Conservation (phyloP, 2,888 invertebrate species). For the Lomographa bimaculata region DNA sequence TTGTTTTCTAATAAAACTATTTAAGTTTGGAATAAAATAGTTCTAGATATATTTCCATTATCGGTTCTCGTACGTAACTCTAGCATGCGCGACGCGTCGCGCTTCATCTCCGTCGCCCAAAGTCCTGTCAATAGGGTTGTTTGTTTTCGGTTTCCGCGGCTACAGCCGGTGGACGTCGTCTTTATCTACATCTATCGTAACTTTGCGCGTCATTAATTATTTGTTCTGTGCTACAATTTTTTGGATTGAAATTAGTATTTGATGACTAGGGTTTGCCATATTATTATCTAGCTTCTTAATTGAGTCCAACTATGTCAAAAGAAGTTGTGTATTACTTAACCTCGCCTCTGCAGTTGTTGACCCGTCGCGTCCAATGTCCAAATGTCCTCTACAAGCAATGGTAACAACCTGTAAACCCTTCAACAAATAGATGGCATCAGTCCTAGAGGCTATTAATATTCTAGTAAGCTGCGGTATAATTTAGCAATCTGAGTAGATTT, state of each 20-base stretch:
- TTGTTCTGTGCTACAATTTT: too few species aligned
- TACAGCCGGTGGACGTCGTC: too few species aligned
- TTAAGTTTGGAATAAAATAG: too few species aligned
- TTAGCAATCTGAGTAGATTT: conserved; percentile 3
- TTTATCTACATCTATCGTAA: too few species aligned
- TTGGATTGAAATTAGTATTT: conserved; percentile 32
- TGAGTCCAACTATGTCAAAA: conserved; percentile 51
- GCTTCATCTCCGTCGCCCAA: conserved; percentile 57
- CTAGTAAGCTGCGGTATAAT: conserved; percentile 6
- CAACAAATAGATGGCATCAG: conserved; percentile 21
- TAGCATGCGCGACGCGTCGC: too few species aligned
- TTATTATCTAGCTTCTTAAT: conserved; percentile 24
- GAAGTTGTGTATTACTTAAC: conserved; percentile 63
- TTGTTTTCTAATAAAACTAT: too few species aligned
- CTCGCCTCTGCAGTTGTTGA: conserved; percentile 68
- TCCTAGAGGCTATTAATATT: conserved; percentile 5
- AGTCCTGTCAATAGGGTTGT: conserved; percentile 64
- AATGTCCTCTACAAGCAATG: conserved; percentile 29
- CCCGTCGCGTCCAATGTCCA: conserved; percentile 49
- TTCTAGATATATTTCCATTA: too few species aligned
- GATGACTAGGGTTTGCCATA: conserved; percentile 25
- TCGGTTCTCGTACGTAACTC: too few species aligned
- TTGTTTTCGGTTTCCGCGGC: conserved; percentile 51
- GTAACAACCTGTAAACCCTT: conserved; percentile 28
- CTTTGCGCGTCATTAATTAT: too few species aligned